Evolutionary conservation across 2,888 invertebrate genomes (phyloP).

Genomic region (Lypha dubia): DNA sequence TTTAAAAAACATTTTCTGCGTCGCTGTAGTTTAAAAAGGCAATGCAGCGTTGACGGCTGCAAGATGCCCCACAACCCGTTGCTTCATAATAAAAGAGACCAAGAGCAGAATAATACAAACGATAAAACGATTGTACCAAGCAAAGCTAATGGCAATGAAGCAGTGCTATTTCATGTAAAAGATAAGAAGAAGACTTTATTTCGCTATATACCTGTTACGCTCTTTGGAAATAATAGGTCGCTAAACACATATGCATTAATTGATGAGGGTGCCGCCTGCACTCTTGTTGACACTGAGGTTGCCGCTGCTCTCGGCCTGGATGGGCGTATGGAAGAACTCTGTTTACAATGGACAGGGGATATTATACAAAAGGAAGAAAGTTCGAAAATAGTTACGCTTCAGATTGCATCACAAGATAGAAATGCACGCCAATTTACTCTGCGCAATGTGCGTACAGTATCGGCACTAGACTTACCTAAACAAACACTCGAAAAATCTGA

Average conservation of each 20-base stretch:
- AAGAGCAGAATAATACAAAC: too few species aligned
- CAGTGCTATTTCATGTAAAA: slow-evolving; percentile 33
- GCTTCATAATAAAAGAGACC: slow-evolving; percentile 45
- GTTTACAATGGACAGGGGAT: slow-evolving; percentile 6
- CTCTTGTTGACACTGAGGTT: not conserved
- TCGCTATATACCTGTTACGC: too few species aligned
- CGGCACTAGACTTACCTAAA: too few species aligned
- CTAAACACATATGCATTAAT: slow-evolving; percentile 4
- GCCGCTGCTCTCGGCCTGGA: not conserved
- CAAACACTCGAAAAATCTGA: too few species aligned
- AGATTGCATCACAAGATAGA: too few species aligned
- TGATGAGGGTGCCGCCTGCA: slow-evolving; percentile 3
- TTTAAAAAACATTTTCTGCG: slow-evolving; percentile 41
- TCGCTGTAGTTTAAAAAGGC: slow-evolving; percentile 37
- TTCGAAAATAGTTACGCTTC: not conserved
- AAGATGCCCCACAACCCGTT: slow-evolving; percentile 59
- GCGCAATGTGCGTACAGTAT: not conserved
- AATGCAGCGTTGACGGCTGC: slow-evolving; percentile 51
- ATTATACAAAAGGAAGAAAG: not conserved
- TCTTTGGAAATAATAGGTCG: too few species aligned
- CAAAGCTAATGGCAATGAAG: not conserved
- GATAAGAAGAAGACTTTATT: slow-evolving; percentile 34
- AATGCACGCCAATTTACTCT: not conserved
- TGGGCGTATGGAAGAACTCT: too few species aligned
- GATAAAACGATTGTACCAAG: not conserved